Conservation (phyloP, 2,888 invertebrate genomes). For the Mechanitis mazaeus region DNA sequence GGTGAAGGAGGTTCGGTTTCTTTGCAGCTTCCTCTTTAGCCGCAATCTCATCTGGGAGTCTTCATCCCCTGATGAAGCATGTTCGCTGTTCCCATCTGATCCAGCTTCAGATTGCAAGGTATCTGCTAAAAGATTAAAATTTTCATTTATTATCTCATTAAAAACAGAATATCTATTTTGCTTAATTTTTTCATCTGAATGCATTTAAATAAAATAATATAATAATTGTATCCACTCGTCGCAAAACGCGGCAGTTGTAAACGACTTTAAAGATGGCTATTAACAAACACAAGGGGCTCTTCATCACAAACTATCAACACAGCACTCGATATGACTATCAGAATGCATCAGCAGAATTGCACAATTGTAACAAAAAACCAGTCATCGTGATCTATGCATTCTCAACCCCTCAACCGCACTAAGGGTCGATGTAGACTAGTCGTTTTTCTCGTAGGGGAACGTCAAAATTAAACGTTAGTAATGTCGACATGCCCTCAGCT, state of each 20-base stretch:
- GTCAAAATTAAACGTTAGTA: slow-evolving; percentile 73
- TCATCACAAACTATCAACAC: slow-evolving; percentile 67
- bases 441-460: slow-evolving; percentile 44
- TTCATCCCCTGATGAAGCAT: slow-evolving; percentile 92
- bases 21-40: slow-evolving; percentile 96
- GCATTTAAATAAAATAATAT: not conserved
- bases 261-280: slow-evolving; percentile 33
- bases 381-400: slow-evolving; percentile 37
- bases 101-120: slow-evolving; percentile 78
- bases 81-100: slow-evolving; percentile 93
- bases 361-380: slow-evolving; percentile 51
- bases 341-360: slow-evolving; percentile 72
- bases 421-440: slow-evolving; percentile 38
- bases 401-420: slow-evolving; percentile 20
- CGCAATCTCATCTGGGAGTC: slow-evolving; percentile 95
- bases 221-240: slow-evolving; percentile 4
- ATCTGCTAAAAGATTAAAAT: slow-evolving; percentile 56
- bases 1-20: slow-evolving; percentile 98
- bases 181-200: not conserved
- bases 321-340: slow-evolving; percentile 56
- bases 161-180: not conserved
- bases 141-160: not conserved
- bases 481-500: slow-evolving; percentile 74
- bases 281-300: slow-evolving; percentile 44
- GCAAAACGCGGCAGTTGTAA: slow-evolving; percentile 21